Evolutionary conservation across 2,888 invertebrate genomes (phyloP), one percentile per base, ranked within the genome.

Genomic region (Drosophila mercatorum): DNA sequence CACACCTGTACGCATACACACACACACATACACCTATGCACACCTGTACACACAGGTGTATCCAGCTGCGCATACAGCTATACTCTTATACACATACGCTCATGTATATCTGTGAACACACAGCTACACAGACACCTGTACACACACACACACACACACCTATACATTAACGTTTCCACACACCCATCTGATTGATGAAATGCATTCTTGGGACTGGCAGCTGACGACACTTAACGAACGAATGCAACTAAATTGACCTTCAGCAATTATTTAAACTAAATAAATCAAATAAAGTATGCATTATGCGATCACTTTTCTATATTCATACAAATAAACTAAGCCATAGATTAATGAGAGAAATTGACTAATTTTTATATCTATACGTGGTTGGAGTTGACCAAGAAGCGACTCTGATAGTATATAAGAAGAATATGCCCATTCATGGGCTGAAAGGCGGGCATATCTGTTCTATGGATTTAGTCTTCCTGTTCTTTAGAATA

Each of bases 151-250:
- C 28, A 17, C 6, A n/a, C 7, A 34, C 34, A 34, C 34, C 7
- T 34, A 7, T 34, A 34, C 22, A 22, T 22, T 22, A 22, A 22
- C 22, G 1, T 22, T 22, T 22, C 22, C 22, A 22, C 22, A 22
- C 22, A 22, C 22, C 22, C 22, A 22, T 22, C 22, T 22, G 22
- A 22, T 31, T 10, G 49, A 34, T 34, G 5, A n/a, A 17, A 17
- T 43, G 47, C 60, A 68, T 63, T 73, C 69, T 22, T 41, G 14
- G 7, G 26, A 63, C 38, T 51, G 59, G 31, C 51, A 73, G 57
- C 47, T 61, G 64, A 64, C 70, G 47, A 63, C n/a, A 31, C 40
- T 41, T n/a, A 60, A 62, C 51, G 57, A 58, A 10, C 46, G 52
- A 58, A 26, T 17, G 28, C 34, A 14, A 51, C 7, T 11, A 43